Evolutionary conservation across 2,888 invertebrate genomes (phyloP).

Genomic region (Rotaria magnacalcarata): DNA sequence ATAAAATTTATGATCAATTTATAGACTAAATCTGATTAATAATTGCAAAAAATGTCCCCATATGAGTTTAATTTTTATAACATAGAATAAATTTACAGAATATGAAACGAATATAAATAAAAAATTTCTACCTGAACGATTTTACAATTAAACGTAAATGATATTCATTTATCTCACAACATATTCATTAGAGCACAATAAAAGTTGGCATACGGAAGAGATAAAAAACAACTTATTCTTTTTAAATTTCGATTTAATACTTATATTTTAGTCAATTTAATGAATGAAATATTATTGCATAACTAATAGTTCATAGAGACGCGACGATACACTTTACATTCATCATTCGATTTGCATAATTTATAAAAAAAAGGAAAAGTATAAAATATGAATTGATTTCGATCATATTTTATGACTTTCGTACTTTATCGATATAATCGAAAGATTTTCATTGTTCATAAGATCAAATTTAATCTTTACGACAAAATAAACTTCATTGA

Average conservation of each 20-base stretch:
- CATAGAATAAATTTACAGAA: too few species aligned
- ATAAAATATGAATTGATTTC: neutral
- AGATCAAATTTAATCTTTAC: neutral
- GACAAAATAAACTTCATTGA: neutral
- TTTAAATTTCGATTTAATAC: neutral
- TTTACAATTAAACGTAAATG: too few species aligned
- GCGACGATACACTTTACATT: neutral
- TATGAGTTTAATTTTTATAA: too few species aligned
- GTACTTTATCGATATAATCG: neutral
- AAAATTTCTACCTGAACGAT: too few species aligned
- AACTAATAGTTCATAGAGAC: neutral
- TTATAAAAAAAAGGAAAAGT: neutral
- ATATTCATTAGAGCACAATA: too few species aligned
- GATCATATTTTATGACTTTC: too few species aligned
- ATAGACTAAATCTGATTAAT: too few species aligned
- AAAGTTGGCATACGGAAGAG: too few species aligned
- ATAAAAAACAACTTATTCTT: neutral
- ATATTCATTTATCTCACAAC: too few species aligned
- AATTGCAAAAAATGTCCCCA: too few species aligned
- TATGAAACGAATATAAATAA: too few species aligned
- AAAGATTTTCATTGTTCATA: neutral
- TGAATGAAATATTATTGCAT: neutral
- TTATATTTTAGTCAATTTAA: neutral
- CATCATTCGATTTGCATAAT: neutral
- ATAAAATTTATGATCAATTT: too few species aligned